These are phyloP conservation scores for Dinoponera quadriceps DNA, from an alignment of 1,140 invertebrate species.

Conservation along the genomic window DNA sequence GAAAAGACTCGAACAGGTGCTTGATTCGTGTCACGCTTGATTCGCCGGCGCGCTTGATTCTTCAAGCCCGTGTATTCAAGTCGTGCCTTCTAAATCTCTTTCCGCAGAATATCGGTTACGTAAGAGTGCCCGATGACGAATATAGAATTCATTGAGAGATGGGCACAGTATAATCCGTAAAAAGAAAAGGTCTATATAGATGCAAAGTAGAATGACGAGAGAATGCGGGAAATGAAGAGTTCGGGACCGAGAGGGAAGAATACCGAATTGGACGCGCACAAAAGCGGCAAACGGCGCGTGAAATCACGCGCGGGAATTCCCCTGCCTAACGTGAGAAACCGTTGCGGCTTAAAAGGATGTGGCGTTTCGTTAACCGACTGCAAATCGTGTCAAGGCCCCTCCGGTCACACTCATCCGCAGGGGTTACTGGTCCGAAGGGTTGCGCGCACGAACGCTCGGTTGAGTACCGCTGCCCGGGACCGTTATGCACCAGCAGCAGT, in stretches of 20 bases:
- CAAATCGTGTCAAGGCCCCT: conserved; percentile 36
- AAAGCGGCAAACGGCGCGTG: neutral
- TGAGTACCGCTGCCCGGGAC: conserved; percentile 36
- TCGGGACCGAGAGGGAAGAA: neutral
- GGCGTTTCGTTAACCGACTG: conserved; percentile 42
- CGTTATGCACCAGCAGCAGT: conserved; percentile 44
- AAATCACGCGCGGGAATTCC: conserved; percentile 43
- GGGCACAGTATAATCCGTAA: too few species aligned
- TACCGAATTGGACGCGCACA: neutral
- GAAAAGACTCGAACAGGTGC: neutral
- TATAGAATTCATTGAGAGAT: too few species aligned
- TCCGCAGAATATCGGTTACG: too few species aligned
- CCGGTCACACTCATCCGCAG: conserved; percentile 33
- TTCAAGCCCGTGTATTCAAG: too few species aligned
- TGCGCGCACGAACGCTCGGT: neutral
- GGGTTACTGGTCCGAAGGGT: conserved; percentile 28
- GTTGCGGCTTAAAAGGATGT: conserved; percentile 42
- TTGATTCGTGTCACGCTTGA: too few species aligned
- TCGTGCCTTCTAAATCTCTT: too few species aligned
- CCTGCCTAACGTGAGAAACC: neutral
- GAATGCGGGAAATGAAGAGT: neutral
- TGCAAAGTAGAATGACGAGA: neutral
- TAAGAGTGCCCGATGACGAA: too few species aligned
- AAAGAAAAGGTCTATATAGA: neutral
- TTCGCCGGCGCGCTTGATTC: too few species aligned